Percentiles rank a stretch among this genome's conserved stretches.
These are phyloP conservation scores for Melitaea athalia DNA, from an alignment of 2,888 invertebrate genomes.

Conservation along the genomic window DNA sequence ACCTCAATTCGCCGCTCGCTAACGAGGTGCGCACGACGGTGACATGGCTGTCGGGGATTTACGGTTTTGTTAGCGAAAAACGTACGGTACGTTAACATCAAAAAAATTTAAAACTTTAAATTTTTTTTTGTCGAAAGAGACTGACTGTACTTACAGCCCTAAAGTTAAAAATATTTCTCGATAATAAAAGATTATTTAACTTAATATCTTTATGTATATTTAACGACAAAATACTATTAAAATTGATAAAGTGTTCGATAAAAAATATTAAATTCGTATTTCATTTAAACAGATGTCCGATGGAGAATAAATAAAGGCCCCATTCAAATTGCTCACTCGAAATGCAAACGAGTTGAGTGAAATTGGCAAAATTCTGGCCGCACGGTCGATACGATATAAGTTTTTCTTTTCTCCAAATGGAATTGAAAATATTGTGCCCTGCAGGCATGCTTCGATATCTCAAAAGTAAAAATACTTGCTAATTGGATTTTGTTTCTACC, in stretches of 20 bases:
- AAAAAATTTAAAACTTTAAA: conserved; percentile 36
- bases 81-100: conserved; percentile 43
- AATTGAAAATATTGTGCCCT: conserved; percentile 17
- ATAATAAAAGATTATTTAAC: conserved; percentile 17
- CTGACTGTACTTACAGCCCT: conserved; percentile 39
- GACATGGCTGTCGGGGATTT: conserved; percentile 47
- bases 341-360: conserved; percentile 67
- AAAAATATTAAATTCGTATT: conserved; percentile 51
- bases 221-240: conserved; percentile 62
- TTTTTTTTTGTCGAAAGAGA: conserved; percentile 43
- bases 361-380: conserved; percentile 58
- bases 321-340: conserved; percentile 56
- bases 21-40: conserved; percentile 51
- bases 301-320: conserved; percentile 57
- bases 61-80: conserved; percentile 46
- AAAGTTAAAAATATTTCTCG: neutral
- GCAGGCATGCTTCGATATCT: conserved; percentile 5
- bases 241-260: conserved; percentile 6
- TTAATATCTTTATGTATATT: conserved; percentile 64
- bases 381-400: conserved; percentile 27
- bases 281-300: conserved; percentile 65
- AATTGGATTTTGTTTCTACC: conserved; percentile 4
- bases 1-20: conserved; percentile 53
- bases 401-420: conserved; percentile 17
- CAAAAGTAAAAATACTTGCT: conserved; percentile 2